Evolutionary conservation across 2,113 vertebrate genomes (phyloP), one percentile per base, ranked within the genome.

Genomic region (Oophaga pumilio): DNA sequence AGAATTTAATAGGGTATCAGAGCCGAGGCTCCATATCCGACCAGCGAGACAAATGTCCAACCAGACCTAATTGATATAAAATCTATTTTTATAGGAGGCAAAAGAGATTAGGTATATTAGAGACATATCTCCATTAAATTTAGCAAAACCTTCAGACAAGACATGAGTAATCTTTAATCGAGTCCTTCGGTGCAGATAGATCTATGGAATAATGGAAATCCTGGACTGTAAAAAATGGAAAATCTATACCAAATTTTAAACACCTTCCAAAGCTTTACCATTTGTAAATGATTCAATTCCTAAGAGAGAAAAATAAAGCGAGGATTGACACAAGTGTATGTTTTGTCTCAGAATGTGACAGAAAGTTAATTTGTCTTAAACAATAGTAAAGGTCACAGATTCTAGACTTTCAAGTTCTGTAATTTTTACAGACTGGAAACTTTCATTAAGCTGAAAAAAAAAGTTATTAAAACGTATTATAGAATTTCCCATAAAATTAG

Each of bases 61-160:
- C 49, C 15, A 52, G 57, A 28, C 80, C 66, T 84, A 88, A 88
- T 84, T 88, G 87, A 88, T 88, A 83, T 88, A 84, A 84, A 88
- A 84, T 88, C 87, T 84, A 84, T 88, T 84, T 84, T 88, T 88
- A 84, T 68, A 60, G 60, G 71, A 68, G 57, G 71, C n/a, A 88
- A 88, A 77, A 18, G 24, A 84, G 81, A 88, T 88, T 88, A 84
- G 71, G 69, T 77, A 88, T 84, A 84, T 84, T 77, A 66, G 71
- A 84, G 80, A 84, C 73, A 33, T 76, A 71, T 76, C 86, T 77
- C 69, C 49, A 88, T 83, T 77, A 84, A 71, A 52, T 84, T 83
- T 56, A 60, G 24, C 66, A 53, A 68, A 84, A 76, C 26, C 17
- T 83, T 66, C 80, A 88, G 24, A 76, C 56, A 82, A 76, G 24